Evolutionary conservation across 1,140 invertebrate species (phyloP).

Genomic region (Apis cerana): DNA sequence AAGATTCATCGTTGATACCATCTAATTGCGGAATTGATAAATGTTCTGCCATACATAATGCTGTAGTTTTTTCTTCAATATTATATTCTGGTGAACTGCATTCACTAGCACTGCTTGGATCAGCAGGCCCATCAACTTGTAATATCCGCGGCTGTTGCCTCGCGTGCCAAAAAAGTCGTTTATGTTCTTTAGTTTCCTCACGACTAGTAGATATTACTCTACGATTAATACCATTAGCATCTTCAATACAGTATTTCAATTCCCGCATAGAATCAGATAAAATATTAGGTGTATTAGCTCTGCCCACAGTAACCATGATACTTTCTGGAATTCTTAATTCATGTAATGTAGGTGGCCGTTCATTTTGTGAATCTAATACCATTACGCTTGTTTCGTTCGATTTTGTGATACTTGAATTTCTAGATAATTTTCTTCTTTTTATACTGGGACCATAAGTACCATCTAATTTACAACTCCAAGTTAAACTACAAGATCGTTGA

Average conservation of each 20-base stretch:
- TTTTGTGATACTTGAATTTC: slow-evolving; percentile 65
- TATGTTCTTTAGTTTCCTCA: slow-evolving; percentile 77
- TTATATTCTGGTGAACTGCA: slow-evolving; percentile 77
- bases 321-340: slow-evolving; percentile 79
- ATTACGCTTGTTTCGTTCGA: slow-evolving; percentile 69
- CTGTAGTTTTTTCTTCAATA: slow-evolving; percentile 66
- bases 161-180: slow-evolving; percentile 76
- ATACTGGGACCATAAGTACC: slow-evolving; percentile 83
- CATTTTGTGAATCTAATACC: slow-evolving; percentile 72
- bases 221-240: slow-evolving; percentile 61
- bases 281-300: slow-evolving; percentile 70
- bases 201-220: slow-evolving; percentile 54
- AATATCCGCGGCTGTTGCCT: slow-evolving; percentile 78
- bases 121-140: slow-evolving; percentile 85
- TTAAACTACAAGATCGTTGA: slow-evolving; percentile 85
- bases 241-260: slow-evolving; percentile 73
- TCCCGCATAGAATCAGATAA: slow-evolving; percentile 70
- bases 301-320: slow-evolving; percentile 79
- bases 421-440: slow-evolving; percentile 85
- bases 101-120: slow-evolving; percentile 80
- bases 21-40: slow-evolving; percentile 71
- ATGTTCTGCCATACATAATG: slow-evolving; percentile 33
- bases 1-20: slow-evolving; percentile 69
- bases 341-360: slow-evolving; percentile 73
- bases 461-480: slow-evolving; percentile 86